Base-by-base conservation (phyloP, 2,888 invertebrate genomes). In the Cheilosia variabilis region DNA sequence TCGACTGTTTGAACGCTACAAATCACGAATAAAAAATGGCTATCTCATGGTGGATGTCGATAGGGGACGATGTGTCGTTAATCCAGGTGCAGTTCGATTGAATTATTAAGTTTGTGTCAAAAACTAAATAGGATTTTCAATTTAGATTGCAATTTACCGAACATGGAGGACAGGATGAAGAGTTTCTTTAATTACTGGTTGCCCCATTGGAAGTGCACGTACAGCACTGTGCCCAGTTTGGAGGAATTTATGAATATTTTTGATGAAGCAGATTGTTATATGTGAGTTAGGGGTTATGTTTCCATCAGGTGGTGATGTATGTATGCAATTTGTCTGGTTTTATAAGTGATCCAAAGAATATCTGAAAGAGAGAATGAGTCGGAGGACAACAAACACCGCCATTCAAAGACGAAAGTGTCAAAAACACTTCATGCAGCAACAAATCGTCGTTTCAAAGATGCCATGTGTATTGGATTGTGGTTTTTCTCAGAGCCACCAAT, bases 181-280 rank as follows among this genome's bases (percentile, higher is more conserved):
- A 89, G 89, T 78, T 94, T 93, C 87, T 92, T 93, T 63, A 90
- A 92, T 27, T 93, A 93, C 89, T 94, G 93, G 93, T 87, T 91
- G 13, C 92, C 93, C 10, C 89, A 92, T 63, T 94, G 94, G 93
- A 89, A 89, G 34, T 92, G 92, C 55, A 89, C 92, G 50, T 89
- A 90, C 91, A 93, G 93, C 22, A 93, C 90, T 62, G 90, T 91
- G 86, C 95, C 95, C 15, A 93, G 92, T 4, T 90, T 92, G 55
- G 92, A 93, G 19, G 92, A 94, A 89, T 93, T 94, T 88, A 90
- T 92, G 41, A 91, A 93, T 27, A 93, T 93, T 24, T 90, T 95
- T 41, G 90, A 91, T 22, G 92, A 93, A 60, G 90, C 93, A 24
- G 94, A 95, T 89, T 93, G 95, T 84, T 94, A 95, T 89, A 92